A percentile compares a stretch with the other conserved stretches of the same genome.
These are phyloP conservation scores for Andrena praecox DNA, from an alignment of 2,888 invertebrate genomes.

Conservation along the genomic window DNA sequence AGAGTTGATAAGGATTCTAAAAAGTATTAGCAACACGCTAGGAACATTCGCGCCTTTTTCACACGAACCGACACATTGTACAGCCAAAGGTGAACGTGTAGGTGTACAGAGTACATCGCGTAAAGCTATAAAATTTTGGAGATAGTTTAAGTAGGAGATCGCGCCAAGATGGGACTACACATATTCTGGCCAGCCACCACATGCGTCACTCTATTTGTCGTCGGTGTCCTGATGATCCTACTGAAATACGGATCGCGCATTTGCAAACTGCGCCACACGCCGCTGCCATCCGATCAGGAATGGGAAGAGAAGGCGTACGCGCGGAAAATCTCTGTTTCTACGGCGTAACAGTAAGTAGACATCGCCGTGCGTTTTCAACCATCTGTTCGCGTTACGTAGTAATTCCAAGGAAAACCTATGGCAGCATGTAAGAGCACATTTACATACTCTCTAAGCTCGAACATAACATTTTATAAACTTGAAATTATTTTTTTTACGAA, in stretches of 20 bases:
- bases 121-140: slow-evolving; percentile 9
- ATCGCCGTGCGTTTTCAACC: slow-evolving; percentile 33
- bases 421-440: slow-evolving; percentile 14
- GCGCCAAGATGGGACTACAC: slow-evolving; percentile 88
- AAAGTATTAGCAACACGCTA: slow-evolving; percentile 23
- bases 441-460: not conserved
- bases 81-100: slow-evolving; percentile 22
- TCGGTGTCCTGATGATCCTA: slow-evolving; percentile 91
- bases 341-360: slow-evolving; percentile 71
- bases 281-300: slow-evolving; percentile 88
- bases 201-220: slow-evolving; percentile 90
- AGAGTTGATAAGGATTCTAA: slow-evolving; percentile 58
- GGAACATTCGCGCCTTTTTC: slow-evolving; percentile 2
- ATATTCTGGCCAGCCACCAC: slow-evolving; percentile 92
- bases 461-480: not conserved
- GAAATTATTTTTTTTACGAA: not conserved
- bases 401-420: slow-evolving; percentile 16
- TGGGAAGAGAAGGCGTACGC: slow-evolving; percentile 89
- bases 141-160: not conserved
- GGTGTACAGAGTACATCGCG: slow-evolving; percentile 17
- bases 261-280: slow-evolving; percentile 90
- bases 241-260: slow-evolving; percentile 91
- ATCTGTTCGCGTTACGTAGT: slow-evolving; percentile 10
- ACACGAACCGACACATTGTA: slow-evolving; percentile 29
- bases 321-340: slow-evolving; percentile 81